Evolutionary conservation across 2,797 vertebrate species (phyloP), one percentile per base, ranked within the genome.

Genomic region (Eospalax fontanierii): DNA sequence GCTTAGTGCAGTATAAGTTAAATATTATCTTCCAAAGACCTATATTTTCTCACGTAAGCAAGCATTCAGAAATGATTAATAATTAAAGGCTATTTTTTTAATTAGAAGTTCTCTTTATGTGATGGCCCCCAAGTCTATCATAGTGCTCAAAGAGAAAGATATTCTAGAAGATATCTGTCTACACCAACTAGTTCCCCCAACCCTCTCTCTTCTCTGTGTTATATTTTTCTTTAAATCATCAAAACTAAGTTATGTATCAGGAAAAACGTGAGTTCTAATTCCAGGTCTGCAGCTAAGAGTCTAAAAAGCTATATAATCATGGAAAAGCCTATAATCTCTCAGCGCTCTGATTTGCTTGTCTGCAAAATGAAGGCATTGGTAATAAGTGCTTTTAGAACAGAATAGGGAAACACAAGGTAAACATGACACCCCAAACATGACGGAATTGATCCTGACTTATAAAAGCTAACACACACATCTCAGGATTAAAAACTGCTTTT

Each of bases 391-490:
- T 95, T 89, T 79, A 91, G 94, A 95, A 66, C 15, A 75, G 38
- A 96, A 89, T 1, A 87, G 83, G 89, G 94, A 96, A 95, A 90
- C 59, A 10, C 38, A 95, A 96, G 66, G 70, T 74, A 88, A 96
- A 94, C 91, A 90, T 84, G 73, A 91, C 46, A 66, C 59, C 63
- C 88, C 75, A 87, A 76, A 63, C 50, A 68, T 71, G 90, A 73
- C 57, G 90, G 89, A 91, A 91, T 73, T 40, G 57, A 96, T 89
- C 73, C 63, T 79, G 59, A 86, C 76, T 87, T 88, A 96, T 2
- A 54, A 92, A 93, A 74, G 80, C 40, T 94, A 96, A 79, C 33
- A 86, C n/a, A 74, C 65, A 46, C 21, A 93, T 57, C 43, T 30
- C 66, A 71, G 75, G 93, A 83, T 74, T 59, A 75, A 71, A 84